A percentile compares a stretch with the other conserved stretches of the same genome.
Conservation (phyloP, 2,888 invertebrate species). For the Microplitis manilae region DNA sequence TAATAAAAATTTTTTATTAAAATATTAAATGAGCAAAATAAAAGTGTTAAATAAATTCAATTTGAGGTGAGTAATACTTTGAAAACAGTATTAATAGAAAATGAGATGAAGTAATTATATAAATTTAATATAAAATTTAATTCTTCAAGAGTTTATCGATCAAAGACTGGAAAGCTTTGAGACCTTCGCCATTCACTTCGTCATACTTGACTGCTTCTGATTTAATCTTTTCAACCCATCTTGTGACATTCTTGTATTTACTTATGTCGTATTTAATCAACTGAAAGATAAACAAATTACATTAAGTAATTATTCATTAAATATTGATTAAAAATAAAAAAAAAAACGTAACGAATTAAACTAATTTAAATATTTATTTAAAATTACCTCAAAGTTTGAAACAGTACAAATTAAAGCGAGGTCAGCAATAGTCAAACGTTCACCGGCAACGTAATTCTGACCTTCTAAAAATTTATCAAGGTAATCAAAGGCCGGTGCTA, state of each 20-base stretch:
- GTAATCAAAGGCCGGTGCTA: constrained; percentile 79
- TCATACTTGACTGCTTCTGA: constrained; percentile 75
- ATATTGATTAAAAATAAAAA: background rate
- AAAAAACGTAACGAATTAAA: background rate
- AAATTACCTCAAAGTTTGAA: constrained; percentile 78
- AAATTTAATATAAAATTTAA: constrained; percentile 39
- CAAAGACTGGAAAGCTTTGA: constrained; percentile 59
- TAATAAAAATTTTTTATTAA: background rate
- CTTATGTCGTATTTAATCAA: constrained; percentile 77
- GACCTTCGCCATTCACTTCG: constrained; percentile 65
- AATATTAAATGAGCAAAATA: too few species aligned
- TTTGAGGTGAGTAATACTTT: too few species aligned
- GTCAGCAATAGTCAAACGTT: constrained; percentile 84
- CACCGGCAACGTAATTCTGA: constrained; percentile 81
- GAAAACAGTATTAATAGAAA: background rate
- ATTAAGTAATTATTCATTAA: background rate
- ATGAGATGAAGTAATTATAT: background rate
- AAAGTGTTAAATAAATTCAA: too few species aligned
- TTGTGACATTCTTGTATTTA: constrained; percentile 79
- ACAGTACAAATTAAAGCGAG: constrained; percentile 79
- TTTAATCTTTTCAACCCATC: constrained; percentile 77
- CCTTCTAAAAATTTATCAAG: constrained; percentile 82
- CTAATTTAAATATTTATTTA: constrained; percentile 14
- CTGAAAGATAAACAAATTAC: constrained; percentile 53
- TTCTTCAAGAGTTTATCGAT: constrained; percentile 56